Evolutionary conservation across 2,797 vertebrate genomes (phyloP), one percentile per base, ranked within the genome.

Genomic region (Siniperca scherzeri): DNA sequence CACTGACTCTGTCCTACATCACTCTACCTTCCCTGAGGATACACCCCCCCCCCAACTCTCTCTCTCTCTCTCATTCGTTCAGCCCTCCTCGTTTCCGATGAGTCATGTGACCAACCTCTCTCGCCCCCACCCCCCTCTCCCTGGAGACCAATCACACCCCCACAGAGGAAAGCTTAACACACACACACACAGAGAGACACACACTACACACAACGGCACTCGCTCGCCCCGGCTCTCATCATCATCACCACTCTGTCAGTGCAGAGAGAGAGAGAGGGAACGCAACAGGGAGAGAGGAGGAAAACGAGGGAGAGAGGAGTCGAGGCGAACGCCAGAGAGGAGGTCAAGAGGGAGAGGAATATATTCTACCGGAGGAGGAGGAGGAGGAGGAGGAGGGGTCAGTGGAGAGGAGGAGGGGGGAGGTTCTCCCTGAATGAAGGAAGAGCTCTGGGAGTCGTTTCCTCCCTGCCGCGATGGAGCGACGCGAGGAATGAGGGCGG

Each of bases 401-500:
- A 80, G 79, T 0, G 11, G 56, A 33, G 67, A 76, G 74, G 53
- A 67, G 64, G 82, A 55, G 66, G 86, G 86, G 85, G 87, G 90
- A 74, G 86, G 89, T 81, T 86, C 88, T 91, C 94, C 80, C 90
- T 94, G 94, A 90, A 95, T 94, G 94, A 95, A 93, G 94, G 92
- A 88, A 92, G 92, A 89, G 87, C 90, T 91, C 87, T 87, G 91
- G 93, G 91, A 93, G 90, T 93, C 69, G 86, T 91, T 92, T 90
- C 92, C 87, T 91, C 89, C 85, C 88, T 61, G 89, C 90, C 72
- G 88, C 69, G 88, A 94, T 95, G 94, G 91, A 94, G 94, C 90
- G 87, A 93, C 69, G 85, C 94, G 88, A 96, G 96, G 94, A 96
- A 96, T 94, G 96, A 96, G 94, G 95, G 93, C 95, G 96, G 94